Evolutionary conservation across 2,888 invertebrate species (phyloP), one percentile per base, ranked within the genome.

Genomic region (Tuta absoluta): DNA sequence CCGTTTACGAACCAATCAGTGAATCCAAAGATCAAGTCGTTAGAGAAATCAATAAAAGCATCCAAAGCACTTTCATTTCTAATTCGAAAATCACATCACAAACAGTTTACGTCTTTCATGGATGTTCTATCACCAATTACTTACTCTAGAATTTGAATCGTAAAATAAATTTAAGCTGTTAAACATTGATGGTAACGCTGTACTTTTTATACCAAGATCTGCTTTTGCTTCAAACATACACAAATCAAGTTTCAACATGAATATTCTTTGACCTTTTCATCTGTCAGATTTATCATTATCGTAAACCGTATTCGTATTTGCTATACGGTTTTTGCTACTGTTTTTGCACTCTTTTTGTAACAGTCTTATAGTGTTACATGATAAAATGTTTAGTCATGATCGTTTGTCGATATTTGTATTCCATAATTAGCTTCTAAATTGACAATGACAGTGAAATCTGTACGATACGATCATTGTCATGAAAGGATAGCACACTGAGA

Each of bases 261-360:
- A 56, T 24, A 56, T 14, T n/a, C 21, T 56, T 33, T 58, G n/a
- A 58, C 58, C 58, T 58, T 58, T 58, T 58, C 58, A 58, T 58
- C 58, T 58, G 58, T 37, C 37, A 58, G 58, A 24, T 17, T 3
- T 56, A 21, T 56, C 24, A 17, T 51, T 21, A 51, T 51, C 17
- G 3, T 12, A 51, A 51, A 5, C 21, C 2, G 12, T n/a, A 51
- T 17, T n/a, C n/a, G n/a, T 17, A 45, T 45, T 45, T n/a, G 45
- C 45, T 45, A 45, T 45, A 17, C 45, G 17, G 45, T 17, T 45
- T 45, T 45, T 45, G 45, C 45, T 45, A 17, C 45, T 45, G 45
- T 17, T 45, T 17, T 45, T 45, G 2, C n/a, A 45, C 17, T 45
- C 4, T 17, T 45, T 45, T 45, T 45, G 45, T n/a, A n/a, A 45